Evolutionary conservation across 2,888 invertebrate species (phyloP), one percentile per base, ranked within the genome.

Genomic region (Petrophora chlorosata): DNA sequence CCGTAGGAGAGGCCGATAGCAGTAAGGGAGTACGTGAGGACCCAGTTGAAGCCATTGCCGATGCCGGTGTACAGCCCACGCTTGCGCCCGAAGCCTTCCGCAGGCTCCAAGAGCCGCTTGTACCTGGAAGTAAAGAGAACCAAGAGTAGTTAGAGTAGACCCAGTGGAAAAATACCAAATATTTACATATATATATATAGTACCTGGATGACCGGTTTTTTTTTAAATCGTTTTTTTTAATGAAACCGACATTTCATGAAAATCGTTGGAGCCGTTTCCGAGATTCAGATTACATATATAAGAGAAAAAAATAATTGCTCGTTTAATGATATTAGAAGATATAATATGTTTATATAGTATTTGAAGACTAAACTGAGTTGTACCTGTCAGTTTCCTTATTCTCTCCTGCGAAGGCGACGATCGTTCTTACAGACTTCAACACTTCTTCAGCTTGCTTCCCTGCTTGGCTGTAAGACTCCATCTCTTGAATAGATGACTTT

Each of bases 391-490:
- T 91, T 81, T 96, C 96, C 70, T 94, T 95, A 22, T 84, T 82
- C 75, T 95, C 94, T 1, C 96, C 96, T 9, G 94, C 94, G 65
- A 95, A 96, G 0, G 96, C 94, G 1, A 94, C 88, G 0, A 96
- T 94, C 0, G 96, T 96, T 52, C 93, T 90, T 3, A 95, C 92
- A 1, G 94, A 93, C 35, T 94, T 92, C 14, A 96, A 82, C 0
- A 95, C 95, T 76, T 96, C 96, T 73, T 95, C 95, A 0, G 95
- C 96, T 14, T 95, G 94, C 43, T 91, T 91, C 1, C 95, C 95
- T 0, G 96, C 96, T 61, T 93, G 92, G n/a, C 95, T 95, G 79
- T 97, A 97, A 0, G 94, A 92, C 40, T 92, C 90, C 67, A 94
- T 84, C 70, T 95, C 95, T 59, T 91, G 89, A 16, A 92, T 91